phyloP scores from a whole-genome alignment of 2,888 invertebrate species.

The Acleris laterana region DNA sequence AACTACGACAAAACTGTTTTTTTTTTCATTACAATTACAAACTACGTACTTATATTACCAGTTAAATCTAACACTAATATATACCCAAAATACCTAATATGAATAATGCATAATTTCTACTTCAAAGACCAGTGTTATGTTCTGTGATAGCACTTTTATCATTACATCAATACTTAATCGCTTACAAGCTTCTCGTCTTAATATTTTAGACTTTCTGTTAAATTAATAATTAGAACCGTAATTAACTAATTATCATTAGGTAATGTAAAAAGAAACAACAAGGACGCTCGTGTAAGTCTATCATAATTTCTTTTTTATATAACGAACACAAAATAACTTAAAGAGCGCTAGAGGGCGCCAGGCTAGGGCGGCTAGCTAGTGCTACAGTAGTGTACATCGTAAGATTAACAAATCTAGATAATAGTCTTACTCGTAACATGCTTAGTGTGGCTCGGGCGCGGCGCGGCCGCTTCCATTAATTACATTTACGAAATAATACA shows the following conservation, averaged over 20 bases:
- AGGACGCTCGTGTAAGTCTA: constrained; percentile 81
- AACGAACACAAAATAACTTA: constrained; percentile 74
- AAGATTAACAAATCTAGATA: constrained; percentile 81
- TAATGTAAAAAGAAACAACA: constrained; percentile 76
- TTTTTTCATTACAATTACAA: constrained; percentile 81
- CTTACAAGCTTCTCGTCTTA: constrained; percentile 81
- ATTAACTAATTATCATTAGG: constrained; percentile 85
- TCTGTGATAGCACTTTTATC: constrained; percentile 76
- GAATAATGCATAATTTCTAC: constrained; percentile 84
- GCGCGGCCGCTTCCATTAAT: constrained; percentile 72
- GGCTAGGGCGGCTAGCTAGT: constrained; percentile 77
- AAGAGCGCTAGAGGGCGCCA: constrained; percentile 45
- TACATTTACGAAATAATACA: constrained; percentile 82
- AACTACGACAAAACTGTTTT: constrained; percentile 83
- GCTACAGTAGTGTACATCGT: constrained; percentile 70
- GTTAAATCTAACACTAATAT: constrained; percentile 84
- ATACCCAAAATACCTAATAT: constrained; percentile 85
- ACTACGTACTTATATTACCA: constrained; percentile 84
- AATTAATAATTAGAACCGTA: constrained; percentile 85
- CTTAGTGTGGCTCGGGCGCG: constrained; percentile 74
- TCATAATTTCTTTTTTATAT: constrained; percentile 84
- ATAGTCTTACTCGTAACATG: constrained; percentile 82
- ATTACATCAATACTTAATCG: constrained; percentile 77
- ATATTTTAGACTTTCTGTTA: constrained; percentile 77
- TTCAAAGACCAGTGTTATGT: constrained; percentile 76